These are phyloP conservation scores for Tachystola acroxantha DNA, from an alignment of 2,888 invertebrate genomes.

Conservation along the genomic window DNA sequence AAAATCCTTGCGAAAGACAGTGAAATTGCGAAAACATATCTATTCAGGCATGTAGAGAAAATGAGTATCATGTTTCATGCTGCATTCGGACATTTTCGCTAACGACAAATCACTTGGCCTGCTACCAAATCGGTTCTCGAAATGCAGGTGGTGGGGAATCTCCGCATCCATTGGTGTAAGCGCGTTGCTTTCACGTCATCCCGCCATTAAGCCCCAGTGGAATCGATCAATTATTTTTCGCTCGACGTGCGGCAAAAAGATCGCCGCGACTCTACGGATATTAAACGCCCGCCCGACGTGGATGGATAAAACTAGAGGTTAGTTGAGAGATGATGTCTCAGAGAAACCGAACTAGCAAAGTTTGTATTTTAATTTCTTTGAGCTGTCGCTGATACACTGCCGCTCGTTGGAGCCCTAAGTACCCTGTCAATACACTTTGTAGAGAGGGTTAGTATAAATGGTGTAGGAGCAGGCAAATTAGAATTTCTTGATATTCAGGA, in stretches of 20 bases:
- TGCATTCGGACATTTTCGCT: not conserved
- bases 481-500: too few relatives aligned
- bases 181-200: constrained; percentile 50
- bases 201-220: constrained; percentile 50
- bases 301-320: constrained; percentile 21
- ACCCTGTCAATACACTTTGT: too few relatives aligned
- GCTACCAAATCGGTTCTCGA: constrained; percentile 26
- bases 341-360: too few relatives aligned
- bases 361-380: too few relatives aligned
- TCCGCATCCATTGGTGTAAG: constrained; percentile 21
- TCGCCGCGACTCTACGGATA: constrained; percentile 57
- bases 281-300: constrained; percentile 52
- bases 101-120: constrained; percentile 21
- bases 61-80: not conserved
- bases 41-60: not conserved
- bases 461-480: too few relatives aligned
- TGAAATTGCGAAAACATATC: constrained; percentile 2
- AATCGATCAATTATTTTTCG: constrained; percentile 74
- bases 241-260: constrained; percentile 60
- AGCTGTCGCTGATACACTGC: too few relatives aligned
- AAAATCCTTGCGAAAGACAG: constrained; percentile 1
- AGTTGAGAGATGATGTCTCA: not conserved
- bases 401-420: too few relatives aligned
- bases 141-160: constrained; percentile 30
- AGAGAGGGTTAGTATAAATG: too few relatives aligned